Evolutionary conservation across 1,140 invertebrate species (phyloP).

Genomic region (Oreohelix idahoensis): DNA sequence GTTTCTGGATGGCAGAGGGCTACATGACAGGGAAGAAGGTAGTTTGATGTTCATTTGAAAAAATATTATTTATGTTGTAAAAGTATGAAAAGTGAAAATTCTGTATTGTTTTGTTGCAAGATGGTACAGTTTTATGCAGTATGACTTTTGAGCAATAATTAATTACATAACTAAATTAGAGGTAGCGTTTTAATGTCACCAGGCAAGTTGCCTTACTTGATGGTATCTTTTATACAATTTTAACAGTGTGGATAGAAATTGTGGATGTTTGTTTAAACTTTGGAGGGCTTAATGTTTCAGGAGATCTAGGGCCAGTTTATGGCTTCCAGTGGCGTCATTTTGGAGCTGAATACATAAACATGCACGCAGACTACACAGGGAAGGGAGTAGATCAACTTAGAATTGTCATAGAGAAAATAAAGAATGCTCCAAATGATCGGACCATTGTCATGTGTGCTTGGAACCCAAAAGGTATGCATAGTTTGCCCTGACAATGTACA

Average conservation of each 20-base stretch:
- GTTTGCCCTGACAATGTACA: no score
- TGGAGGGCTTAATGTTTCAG: conserved; percentile 66
- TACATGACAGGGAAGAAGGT: conserved; percentile 90
- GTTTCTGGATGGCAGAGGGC: conserved; percentile 91
- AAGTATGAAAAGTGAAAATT: no score
- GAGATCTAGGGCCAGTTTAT: conserved; percentile 98
- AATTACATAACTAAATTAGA: no score
- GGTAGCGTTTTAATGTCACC: no score
- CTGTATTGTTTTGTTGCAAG: no score
- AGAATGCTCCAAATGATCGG: conserved; percentile 86
- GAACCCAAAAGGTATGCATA: conserved; percentile 83
- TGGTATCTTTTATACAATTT: no score
- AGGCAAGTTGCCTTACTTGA: no score
- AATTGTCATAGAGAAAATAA: conserved; percentile 83
- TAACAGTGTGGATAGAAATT: no score
- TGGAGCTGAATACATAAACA: conserved; percentile 92
- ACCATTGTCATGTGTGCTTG: conserved; percentile 95
- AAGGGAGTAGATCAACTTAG: conserved; percentile 93
- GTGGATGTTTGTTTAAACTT: not conserved
- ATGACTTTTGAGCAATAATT: no score
- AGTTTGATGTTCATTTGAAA: conserved; percentile 4
- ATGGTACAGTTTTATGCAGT: no score
- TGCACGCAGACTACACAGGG: conserved; percentile 86
- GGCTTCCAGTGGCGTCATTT: conserved; percentile 99
- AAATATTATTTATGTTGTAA: no score